Base-by-base conservation (phyloP, 1,140 invertebrate species). In the Hylaeus volcanicus region DNA sequence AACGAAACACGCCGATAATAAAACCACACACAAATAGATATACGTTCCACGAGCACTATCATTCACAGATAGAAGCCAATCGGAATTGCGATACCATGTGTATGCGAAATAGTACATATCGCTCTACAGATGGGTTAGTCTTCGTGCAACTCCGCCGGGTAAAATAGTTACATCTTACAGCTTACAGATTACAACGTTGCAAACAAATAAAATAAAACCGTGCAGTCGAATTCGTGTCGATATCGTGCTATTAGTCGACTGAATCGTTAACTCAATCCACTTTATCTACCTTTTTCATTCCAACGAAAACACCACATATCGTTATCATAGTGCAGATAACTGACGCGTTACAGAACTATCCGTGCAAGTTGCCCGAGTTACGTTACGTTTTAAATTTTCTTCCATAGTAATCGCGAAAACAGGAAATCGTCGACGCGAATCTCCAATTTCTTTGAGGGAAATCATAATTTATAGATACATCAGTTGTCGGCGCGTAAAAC, bases 271-370 rank as follows among this genome's bases (percentile, higher is more conserved):
- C 53, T 61, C 1, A 5, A 79, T 58, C 37, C 3, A 12, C 39
- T 11, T 48, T 15, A 68, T 58, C 51, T 45, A 26, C 26, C 48
- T 70, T 15, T 26, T 37, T 51, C 60, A 39, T 26, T 41, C 48
- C 37, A 39, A 65, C 37, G 12, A 11, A 51, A 61, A 39, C 45
- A 41, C 8, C 12, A 76, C 69, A 43, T 70, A 56, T 84, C 82
- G 82, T 79, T 86, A 86, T 86, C 84, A 56, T 76, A 53, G 39
- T 37, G 37, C n/a, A 71, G 61, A 82, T 82, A 82, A 61, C 48
- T 6, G 6, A 15, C 37, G 43, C 55, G 55, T 56, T 43, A n/a
- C 45, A 43, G 14, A 15, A 26, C 39, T 68, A 43, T 15, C 39
- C n/a, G 51, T 60, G 43, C 1, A 72, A 63, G 75, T 80, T 74